phyloP scores from a whole-genome alignment of 2,888 invertebrate species.

The Tenthredo mesomela region DNA sequence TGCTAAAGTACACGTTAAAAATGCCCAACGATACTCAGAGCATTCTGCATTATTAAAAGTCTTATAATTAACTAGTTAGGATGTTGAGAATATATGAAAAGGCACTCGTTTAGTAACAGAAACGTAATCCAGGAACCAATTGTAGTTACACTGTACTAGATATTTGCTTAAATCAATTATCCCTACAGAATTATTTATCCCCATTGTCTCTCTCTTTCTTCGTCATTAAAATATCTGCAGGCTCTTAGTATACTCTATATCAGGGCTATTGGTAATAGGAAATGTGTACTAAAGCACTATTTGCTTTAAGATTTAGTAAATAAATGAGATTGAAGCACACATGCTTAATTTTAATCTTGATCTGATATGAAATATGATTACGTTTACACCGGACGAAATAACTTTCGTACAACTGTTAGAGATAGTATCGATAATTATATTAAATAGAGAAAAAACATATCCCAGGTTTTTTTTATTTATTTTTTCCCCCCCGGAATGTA shows the following conservation, averaged over 20 bases:
- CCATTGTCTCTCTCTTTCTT: slow-evolving; percentile 55
- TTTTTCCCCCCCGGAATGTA: background rate
- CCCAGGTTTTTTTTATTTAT: background rate
- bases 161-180: slow-evolving; percentile 35
- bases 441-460: background rate
- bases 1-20: slow-evolving; percentile 23
- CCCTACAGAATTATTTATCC: slow-evolving; percentile 24
- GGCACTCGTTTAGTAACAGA: slow-evolving; percentile 44
- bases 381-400: slow-evolving; percentile 11
- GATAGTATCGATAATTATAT: background rate
- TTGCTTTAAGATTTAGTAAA: slow-evolving; percentile 13
- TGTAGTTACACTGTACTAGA: slow-evolving; percentile 26
- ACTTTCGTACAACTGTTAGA: background rate
- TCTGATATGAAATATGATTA: slow-evolving; percentile 16
- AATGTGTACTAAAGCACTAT: slow-evolving; percentile 17
- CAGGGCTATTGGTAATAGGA: background rate
- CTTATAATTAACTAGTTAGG: slow-evolving; percentile 42
- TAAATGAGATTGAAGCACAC: slow-evolving; percentile 5
- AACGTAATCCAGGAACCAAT: slow-evolving; percentile 48
- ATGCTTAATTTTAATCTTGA: slow-evolving; percentile 3
- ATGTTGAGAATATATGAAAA: slow-evolving; percentile 43
- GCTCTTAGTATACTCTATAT: background rate
- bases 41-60: background rate
- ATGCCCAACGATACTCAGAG: background rate
- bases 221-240: slow-evolving; percentile 25